These are phyloP conservation scores for Brenthis daphne DNA, from an alignment of 2,888 invertebrate genomes.

Conservation along the genomic window DNA sequence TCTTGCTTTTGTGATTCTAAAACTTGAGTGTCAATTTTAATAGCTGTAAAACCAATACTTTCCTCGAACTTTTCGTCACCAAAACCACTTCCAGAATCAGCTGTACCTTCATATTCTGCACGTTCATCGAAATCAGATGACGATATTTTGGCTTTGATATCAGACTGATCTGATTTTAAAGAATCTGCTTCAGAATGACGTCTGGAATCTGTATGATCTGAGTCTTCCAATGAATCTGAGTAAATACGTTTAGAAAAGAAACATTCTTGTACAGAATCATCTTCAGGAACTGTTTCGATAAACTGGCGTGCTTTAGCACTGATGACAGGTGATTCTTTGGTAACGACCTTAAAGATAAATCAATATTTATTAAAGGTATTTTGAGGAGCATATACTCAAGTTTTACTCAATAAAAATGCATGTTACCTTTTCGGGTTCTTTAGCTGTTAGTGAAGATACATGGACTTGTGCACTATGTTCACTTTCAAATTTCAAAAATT, in stretches of 20 bases:
- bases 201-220: slow-evolving; percentile 77
- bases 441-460: slow-evolving; percentile 44
- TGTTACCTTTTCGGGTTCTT: slow-evolving; percentile 63
- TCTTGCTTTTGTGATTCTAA: slow-evolving; percentile 65
- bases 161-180: slow-evolving; percentile 77
- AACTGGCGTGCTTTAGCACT: slow-evolving; percentile 80
- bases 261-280: slow-evolving; percentile 79
- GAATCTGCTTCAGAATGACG: slow-evolving; percentile 79
- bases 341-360: slow-evolving; percentile 50
- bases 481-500: slow-evolving; percentile 68
- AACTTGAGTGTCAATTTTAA: slow-evolving; percentile 63
- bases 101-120: slow-evolving; percentile 76
- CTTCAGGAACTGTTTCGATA: slow-evolving; percentile 80
- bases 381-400: not conserved
- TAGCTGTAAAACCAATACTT: slow-evolving; percentile 72
- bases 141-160: slow-evolving; percentile 72
- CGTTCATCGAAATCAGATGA: slow-evolving; percentile 79
- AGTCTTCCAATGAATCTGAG: slow-evolving; percentile 78
- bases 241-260: slow-evolving; percentile 80
- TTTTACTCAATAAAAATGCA: not conserved
- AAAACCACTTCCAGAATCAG: slow-evolving; percentile 76
- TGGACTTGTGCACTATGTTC: slow-evolving; percentile 65
- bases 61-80: slow-evolving; percentile 79
- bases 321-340: slow-evolving; percentile 76
- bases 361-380: slow-evolving; percentile 3